phyloP scores from a whole-genome alignment of 2,888 invertebrate species.

The Xylota segnis region DNA sequence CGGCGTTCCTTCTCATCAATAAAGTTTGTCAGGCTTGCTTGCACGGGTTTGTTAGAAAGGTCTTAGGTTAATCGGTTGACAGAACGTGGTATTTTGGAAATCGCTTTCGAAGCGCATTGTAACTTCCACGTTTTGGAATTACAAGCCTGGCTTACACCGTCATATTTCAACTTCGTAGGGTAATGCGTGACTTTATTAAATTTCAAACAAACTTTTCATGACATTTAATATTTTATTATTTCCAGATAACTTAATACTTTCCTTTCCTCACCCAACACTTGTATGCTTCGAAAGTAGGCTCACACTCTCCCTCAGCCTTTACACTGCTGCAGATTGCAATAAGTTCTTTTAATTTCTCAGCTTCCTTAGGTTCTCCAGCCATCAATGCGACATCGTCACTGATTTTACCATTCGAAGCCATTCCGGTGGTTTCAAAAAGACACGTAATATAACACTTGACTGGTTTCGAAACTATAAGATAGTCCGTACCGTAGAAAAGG shows the following conservation, averaged over 20 bases:
- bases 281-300: neutral
- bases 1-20: too few relatives aligned
- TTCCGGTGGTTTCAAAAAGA: slow-evolving; percentile 1
- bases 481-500: slow-evolving; percentile 15
- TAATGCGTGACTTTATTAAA: too few relatives aligned
- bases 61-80: too few relatives aligned
- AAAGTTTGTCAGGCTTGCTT: too few relatives aligned
- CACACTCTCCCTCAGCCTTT: slow-evolving; percentile 20
- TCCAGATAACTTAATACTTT: neutral
- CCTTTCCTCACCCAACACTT: neutral
- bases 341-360: neutral
- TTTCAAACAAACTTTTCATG: too few relatives aligned
- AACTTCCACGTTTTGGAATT: too few relatives aligned
- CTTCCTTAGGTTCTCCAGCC: neutral
- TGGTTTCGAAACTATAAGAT: slow-evolving; percentile 1
- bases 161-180: too few relatives aligned
- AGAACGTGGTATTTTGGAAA: too few relatives aligned
- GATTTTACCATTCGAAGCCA: slow-evolving; percentile 3
- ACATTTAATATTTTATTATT: neutral
- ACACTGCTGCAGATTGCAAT: neutral
- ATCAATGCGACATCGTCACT: neutral
- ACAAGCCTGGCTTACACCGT: too few relatives aligned
- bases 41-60: too few relatives aligned
- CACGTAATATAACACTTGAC: slow-evolving; percentile 20
- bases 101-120: too few relatives aligned